Base-by-base conservation (phyloP, 2,797 vertebrate species). In the Varecia variegata region DNA sequence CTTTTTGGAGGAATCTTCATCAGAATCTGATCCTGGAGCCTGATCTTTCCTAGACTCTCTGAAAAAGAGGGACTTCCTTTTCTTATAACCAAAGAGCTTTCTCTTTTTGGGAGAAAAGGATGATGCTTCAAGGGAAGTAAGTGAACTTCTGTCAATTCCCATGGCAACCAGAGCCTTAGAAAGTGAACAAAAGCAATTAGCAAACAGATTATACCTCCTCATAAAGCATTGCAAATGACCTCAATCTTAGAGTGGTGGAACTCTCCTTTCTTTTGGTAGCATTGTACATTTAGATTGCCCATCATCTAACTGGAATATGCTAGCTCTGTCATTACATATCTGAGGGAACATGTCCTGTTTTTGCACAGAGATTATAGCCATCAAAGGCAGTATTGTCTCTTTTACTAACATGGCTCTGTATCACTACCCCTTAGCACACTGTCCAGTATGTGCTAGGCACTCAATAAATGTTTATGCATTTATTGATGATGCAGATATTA, bases 71-170 rank as follows among this genome's bases (percentile, higher is more conserved):
- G 97, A 97, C 70, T 93, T 97, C 76, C 95, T 97, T 85, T 80
- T 94, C 62, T 58, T 96, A 43, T 30, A 96, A 40, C 94, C 94
- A 85, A 98, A 97, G 10, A 97, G 40, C 58, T 88, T 97, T 77
- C 93, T 98, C 84, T 97, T 98, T 90, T 97, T 92, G 25, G 89
- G 81, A 45, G 97, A 96, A 97, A 97, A 97, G 52, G 96, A 95
- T 13, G 97, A 97, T 47, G 80, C 58, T 96, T 98, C 97, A 10
- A 98, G 97, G 52, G 97, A 97, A 86, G 30, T 98, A 40, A 98
- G 97, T 7, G 97, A 98, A 92, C 91, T 97, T 96, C 97, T 93
- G 89, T 97, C 97, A 56, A 98, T 98, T 86, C 97, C 97, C 97
- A 97, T 97, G 91, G 97, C 97, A 96, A 98, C 84, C 87, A 98